Conservation (phyloP, 1,140 invertebrate species). For the Eciton burchellii region DNA sequence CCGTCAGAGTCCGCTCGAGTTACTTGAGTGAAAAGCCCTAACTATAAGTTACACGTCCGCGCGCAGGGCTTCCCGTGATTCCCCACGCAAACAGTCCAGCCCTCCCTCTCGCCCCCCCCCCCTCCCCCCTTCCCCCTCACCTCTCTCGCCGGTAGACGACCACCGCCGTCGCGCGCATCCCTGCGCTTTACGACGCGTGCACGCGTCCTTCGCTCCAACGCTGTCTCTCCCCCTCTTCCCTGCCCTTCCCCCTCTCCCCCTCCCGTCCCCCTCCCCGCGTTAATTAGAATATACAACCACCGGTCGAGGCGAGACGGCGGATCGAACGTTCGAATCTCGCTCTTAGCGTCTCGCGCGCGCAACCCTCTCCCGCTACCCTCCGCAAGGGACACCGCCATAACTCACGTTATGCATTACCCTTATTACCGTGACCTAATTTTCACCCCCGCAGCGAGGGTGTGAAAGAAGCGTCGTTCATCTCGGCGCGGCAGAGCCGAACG, state of each 20-base stretch:
- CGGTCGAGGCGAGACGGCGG: background rate
- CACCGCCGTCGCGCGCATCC: background rate
- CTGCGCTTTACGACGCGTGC: background rate
- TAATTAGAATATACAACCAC: constrained; percentile 18
- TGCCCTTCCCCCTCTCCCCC: no score
- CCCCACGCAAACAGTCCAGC: no score
- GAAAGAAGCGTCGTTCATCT: background rate
- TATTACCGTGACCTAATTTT: constrained; percentile 57
- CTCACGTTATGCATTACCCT: constrained; percentile 50
- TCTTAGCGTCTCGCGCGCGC: constrained; percentile 21
- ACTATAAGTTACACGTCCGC: constrained; percentile 7
- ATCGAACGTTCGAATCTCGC: constrained; percentile 20
- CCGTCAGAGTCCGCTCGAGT: background rate
- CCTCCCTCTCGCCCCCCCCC: no score
- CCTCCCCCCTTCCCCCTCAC: no score
- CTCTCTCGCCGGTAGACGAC: no score
- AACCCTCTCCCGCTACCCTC: background rate
- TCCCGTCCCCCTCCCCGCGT: background rate
- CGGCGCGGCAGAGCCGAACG: constrained; percentile 1
- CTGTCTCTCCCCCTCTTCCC: background rate
- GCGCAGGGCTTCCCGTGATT: background rate
- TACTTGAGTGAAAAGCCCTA: constrained; percentile 24
- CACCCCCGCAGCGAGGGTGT: background rate
- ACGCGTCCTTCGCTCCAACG: no score
- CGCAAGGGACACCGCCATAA: constrained; percentile 4